Base-by-base conservation (phyloP, 1,140 invertebrate species). In the Capitella teleta region DNA sequence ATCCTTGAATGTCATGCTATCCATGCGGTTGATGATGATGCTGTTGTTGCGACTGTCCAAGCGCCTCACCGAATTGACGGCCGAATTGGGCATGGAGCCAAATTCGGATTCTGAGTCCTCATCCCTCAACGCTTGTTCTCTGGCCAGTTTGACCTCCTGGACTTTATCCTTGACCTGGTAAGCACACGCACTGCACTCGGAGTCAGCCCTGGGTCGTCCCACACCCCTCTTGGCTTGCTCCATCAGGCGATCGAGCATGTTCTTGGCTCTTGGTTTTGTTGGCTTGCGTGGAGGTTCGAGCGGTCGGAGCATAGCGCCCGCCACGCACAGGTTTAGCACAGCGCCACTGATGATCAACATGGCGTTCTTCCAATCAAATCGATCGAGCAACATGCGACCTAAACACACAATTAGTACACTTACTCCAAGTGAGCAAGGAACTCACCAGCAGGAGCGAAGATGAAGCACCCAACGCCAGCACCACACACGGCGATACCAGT, bases 401-500 rank as follows among this genome's bases (percentile, higher is more conserved):
- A 51, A 61, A 0, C 88, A 88, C 0, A 88, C 85, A 67, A 93
- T 91, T 45, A 93, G n/a, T n/a, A n/a, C n/a, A n/a, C n/a, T n/a
- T n/a, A n/a, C n/a, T n/a, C n/a, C n/a, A n/a, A n/a, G n/a, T n/a
- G n/a, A n/a, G n/a, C n/a, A n/a, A n/a, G n/a, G n/a, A n/a, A n/a
- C n/a, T n/a, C n/a, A 10, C 30, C 30, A 32, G n/a, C 61, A 0
- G 88, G 88, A 0, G 88, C 85, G 67, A 93, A 90, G 44, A 93
- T 80, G 63, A 93, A 91, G 0, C 88, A 93, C 1, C 90, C 87
- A 5, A 77, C 65, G 24, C 75, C 74, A 5, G 89, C 92, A 3
- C 91, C 91, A 60, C 89, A 93, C 0, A 95, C 90, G 0, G 90
- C 91, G 24, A 97, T 91, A 2, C 85, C 84, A 1, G 90, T 95